Evolutionary conservation across 2,888 invertebrate genomes (phyloP), one percentile per base, ranked within the genome.

Genomic region (Deilephila elpenor): DNA sequence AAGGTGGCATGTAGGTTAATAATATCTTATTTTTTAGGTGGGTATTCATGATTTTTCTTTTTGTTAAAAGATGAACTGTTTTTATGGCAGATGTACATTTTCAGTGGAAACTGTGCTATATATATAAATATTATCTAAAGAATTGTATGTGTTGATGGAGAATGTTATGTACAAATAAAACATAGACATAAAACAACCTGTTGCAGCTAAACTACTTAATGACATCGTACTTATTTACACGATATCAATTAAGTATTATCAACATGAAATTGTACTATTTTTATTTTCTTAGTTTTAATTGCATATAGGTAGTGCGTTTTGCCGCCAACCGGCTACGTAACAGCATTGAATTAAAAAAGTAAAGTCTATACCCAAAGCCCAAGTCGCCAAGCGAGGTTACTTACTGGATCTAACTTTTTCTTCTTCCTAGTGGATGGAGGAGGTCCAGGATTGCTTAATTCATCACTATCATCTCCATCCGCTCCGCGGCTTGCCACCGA

Each of bases 391-490:
- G 25, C 0, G 70, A 17, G 34, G 25, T 17, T 37, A 78, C 79
- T 95, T 95, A 97, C 97, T 79, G 97, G 97, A 88, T 97, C 97
- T 75, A 97, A 91, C 88, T 97, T 96, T 91, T 97, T 97, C 83
- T 96, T 96, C 83, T 97, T 96, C 77, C 96, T 94, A 3, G 94
- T 89, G 61, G 94, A 87, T 80, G 95, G 86, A 78, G 95, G 90
- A 71, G 94, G 91, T 74, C 95, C 89, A 78, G 93, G 91, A 80
- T 93, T 89, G 84, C 93, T 86, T 79, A 95, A 78, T 74, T 96
- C 95, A 83, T 97, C 97, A 78, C 97, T 96, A 74, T 96, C 96
- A 78, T 97, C 97, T 71, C 96, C 96, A 75, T 94, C 94, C 72
- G 93, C 91, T 0, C 96, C 96, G 29, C 97, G 96, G 86, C 97